Evolutionary conservation across 1,140 invertebrate genomes (phyloP).

Genomic region (Gryllus bimaculatus): DNA sequence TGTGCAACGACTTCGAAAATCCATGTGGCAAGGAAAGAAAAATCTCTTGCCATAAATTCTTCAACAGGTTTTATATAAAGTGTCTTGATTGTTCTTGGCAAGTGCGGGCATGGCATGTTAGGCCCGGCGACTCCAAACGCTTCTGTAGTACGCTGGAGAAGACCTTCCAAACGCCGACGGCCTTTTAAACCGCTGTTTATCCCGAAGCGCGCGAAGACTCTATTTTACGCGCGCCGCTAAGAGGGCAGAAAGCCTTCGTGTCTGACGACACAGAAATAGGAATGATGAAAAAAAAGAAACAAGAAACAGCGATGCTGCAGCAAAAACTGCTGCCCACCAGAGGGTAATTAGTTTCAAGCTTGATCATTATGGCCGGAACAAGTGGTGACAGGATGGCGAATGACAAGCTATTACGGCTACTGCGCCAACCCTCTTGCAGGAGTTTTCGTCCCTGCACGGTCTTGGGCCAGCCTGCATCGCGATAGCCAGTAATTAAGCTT

Average conservation of each 20-base stretch:
- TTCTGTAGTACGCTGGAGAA: not conserved
- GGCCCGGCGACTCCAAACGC: not conserved
- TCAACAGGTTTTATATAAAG: too few species aligned
- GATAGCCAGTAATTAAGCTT: not conserved
- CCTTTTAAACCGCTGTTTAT: not conserved
- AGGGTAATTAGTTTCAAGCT: not conserved
- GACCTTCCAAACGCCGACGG: too few species aligned
- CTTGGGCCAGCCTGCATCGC: not conserved
- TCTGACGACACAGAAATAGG: too few species aligned
- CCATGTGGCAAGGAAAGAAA: too few species aligned
- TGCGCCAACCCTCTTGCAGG: not conserved
- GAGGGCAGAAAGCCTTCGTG: too few species aligned
- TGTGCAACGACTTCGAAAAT: too few species aligned
- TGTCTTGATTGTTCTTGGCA: too few species aligned
- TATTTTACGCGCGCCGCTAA: not conserved
- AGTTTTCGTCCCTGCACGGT: not conserved
- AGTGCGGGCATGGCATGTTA: too few species aligned
- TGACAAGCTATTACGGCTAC: not conserved
- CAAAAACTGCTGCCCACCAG: not conserved
- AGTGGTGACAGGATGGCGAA: not conserved
- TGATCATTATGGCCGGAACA: not conserved
- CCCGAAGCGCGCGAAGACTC: not conserved
- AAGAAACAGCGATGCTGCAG: not conserved
- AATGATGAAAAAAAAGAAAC: not conserved
- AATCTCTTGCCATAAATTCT: too few species aligned